Base-by-base conservation (phyloP, 2,113 vertebrate species). In the Fukomys damarensis region DNA sequence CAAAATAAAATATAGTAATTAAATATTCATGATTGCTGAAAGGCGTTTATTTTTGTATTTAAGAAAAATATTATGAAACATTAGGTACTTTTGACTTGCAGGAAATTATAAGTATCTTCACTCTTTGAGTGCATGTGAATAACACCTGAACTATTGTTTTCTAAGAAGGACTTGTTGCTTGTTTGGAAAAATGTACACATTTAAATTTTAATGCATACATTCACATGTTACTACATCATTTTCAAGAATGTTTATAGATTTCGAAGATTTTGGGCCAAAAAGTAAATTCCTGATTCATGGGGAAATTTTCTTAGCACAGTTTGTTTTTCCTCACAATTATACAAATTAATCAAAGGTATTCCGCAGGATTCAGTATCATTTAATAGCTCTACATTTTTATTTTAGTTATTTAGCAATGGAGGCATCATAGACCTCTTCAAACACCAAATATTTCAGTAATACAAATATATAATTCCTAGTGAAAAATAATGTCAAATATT, bases 271-370 rank as follows among this genome's bases (percentile, higher is more conserved):
- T 84, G 79, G 30, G 13, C 70, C 90, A 20, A 85, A 76, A 93
- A n/a, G 81, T 74, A 66, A 92, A 20, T 32, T 87, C 58, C 58
- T 89, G 52, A 94, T 52, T 91, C 22, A 70, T 58, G 24, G 52
- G 93, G 94, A 13, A 91, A 66, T 88, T 96, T 96, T 14, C 19
- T 17, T 95, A 91, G 76, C 16, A 77, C 2, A 32, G 49, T 19
- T 59, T 8, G 35, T 13, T 72, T 43, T 86, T 72, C 9, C 22
- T 77, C 22, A 56, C 26, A 93, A 89, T 89, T 49, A n/a, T 30
- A 87, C 70, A 97, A 95, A 86, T 81, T 43, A 97, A 32, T 89
- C n/a, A 96, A 35, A 54, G 54, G 17, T 56, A 68, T 6, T 79
- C 54, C 93, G 13, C 2, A 82, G 5, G 17, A 56, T 61, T 81